A percentile compares a stretch with the other conserved stretches of the same genome.
These are phyloP conservation scores for Sebastes aleutianus DNA, from an alignment of 2,797 vertebrate species.

Conservation along the genomic window DNA sequence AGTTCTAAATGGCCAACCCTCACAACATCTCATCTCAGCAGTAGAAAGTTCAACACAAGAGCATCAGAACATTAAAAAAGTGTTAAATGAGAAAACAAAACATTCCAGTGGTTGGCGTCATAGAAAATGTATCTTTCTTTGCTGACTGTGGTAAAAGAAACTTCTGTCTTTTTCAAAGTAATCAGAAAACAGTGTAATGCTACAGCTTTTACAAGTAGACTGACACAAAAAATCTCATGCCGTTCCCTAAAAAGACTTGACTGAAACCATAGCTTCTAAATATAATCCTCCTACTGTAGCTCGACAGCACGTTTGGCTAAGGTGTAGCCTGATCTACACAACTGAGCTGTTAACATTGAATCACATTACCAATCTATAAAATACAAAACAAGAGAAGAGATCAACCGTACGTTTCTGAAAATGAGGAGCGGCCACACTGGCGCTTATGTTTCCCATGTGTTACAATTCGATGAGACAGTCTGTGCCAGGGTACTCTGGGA, in stretches of 20 bases:
- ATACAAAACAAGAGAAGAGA: slow-evolving; percentile 77
- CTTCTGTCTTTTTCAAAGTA: slow-evolving; percentile 20
- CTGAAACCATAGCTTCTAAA: slow-evolving; percentile 67
- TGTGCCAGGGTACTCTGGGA: slow-evolving; percentile 90
- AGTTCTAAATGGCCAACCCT: background rate
- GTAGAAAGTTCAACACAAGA: slow-evolving; percentile 30
- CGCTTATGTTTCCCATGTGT: slow-evolving; percentile 47
- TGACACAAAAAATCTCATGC: slow-evolving; percentile 58
- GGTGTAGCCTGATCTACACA: slow-evolving; percentile 63
- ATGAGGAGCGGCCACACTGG: slow-evolving; percentile 30
- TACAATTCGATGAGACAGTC: slow-evolving; percentile 91
- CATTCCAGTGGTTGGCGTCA: slow-evolving; percentile 23
- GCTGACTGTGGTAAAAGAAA: slow-evolving; percentile 15
- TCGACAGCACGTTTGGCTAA: slow-evolving; percentile 57
- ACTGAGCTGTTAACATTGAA: slow-evolving; percentile 67
- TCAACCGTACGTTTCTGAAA: slow-evolving; percentile 61
- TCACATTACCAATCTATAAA: slow-evolving; percentile 80
- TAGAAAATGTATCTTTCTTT: slow-evolving; percentile 49
- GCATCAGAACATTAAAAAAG: slow-evolving; percentile 25
- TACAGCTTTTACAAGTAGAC: slow-evolving; percentile 62
- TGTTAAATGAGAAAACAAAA: background rate
- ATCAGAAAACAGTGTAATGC: slow-evolving; percentile 59
- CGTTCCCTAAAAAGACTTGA: slow-evolving; percentile 61
- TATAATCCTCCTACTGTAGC: slow-evolving; percentile 56
- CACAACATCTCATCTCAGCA: slow-evolving; percentile 15